These are phyloP conservation scores for Lottia scabra DNA, from an alignment of 2,888 invertebrate species.

Conservation along the genomic window DNA sequence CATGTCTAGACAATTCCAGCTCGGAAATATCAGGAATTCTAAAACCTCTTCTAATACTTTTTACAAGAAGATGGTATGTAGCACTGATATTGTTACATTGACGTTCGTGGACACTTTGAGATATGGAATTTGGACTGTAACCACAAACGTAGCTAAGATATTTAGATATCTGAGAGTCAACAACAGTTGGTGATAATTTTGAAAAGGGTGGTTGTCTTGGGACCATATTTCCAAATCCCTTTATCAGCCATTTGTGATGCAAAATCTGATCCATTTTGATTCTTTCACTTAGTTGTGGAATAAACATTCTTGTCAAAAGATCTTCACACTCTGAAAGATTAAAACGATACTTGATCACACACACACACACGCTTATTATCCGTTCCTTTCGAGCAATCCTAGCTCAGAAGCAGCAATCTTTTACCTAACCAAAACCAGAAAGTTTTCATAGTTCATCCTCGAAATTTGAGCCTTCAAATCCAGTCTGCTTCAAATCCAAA, in stretches of 20 bases:
- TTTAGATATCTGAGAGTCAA: constrained; percentile 43
- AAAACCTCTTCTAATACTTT: background rate
- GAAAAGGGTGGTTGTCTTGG: constrained; percentile 38
- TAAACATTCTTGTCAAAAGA: constrained; percentile 48
- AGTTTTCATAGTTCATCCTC: no score
- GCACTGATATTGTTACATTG: background rate
- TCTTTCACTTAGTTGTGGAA: constrained; percentile 41
- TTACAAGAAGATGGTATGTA: background rate
- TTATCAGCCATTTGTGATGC: constrained; percentile 50
- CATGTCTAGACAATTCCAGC: background rate
- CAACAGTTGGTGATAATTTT: constrained; percentile 34
- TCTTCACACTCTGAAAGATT: constrained; percentile 46
- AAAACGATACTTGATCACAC: no score
- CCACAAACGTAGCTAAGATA: constrained; percentile 40
- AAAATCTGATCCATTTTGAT: constrained; percentile 50
- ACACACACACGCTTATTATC: no score
- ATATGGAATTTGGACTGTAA: background rate
- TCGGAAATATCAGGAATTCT: background rate
- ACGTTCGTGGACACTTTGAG: background rate
- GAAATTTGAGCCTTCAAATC: no score
- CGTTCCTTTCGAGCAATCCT: no score
- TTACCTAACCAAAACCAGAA: no score
- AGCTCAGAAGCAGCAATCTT: no score
- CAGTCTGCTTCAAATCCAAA: no score
- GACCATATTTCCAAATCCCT: constrained; percentile 37